phyloP scores from a whole-genome alignment of 2,113 vertebrate genomes.

The Ciconia boyciana region DNA sequence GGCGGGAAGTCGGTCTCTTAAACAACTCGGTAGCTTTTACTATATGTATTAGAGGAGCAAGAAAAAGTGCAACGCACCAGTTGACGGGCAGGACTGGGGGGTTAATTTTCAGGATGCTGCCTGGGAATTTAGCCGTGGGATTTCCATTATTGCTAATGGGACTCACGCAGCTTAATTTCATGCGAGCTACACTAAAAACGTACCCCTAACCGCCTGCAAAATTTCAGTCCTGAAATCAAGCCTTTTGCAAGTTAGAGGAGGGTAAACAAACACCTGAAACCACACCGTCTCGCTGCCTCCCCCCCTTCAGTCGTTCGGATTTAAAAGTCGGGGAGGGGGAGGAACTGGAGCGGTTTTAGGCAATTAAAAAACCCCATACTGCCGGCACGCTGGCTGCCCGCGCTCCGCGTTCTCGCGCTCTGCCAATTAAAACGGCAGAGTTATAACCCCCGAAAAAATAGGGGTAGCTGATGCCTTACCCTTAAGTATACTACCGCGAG shows the following conservation, averaged over 20 bases:
- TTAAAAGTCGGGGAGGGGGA: background rate
- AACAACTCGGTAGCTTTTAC: constrained; percentile 16
- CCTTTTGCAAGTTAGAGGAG: constrained; percentile 33
- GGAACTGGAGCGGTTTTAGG: background rate
- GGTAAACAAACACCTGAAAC: constrained; percentile 50
- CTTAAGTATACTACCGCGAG: background rate
- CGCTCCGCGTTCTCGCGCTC: background rate
- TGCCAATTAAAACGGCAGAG: background rate
- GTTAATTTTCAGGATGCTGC: constrained; percentile 62
- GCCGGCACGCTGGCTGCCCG: background rate
- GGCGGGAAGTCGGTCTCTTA: background rate
- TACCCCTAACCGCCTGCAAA: constrained; percentile 26
- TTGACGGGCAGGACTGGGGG: constrained; percentile 50
- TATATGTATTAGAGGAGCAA: background rate
- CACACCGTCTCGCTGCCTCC: background rate
- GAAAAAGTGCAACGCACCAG: background rate
- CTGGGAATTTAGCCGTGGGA: constrained; percentile 61
- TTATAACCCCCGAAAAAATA: constrained; percentile 38
- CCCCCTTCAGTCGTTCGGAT: background rate
- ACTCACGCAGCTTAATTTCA: constrained; percentile 57
- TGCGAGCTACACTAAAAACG: constrained; percentile 25
- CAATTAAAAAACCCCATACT: background rate
- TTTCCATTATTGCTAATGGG: constrained; percentile 61
- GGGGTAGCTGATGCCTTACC: constrained; percentile 29
- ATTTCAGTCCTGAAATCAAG: constrained; percentile 60